Conservation (phyloP, 1,140 invertebrate genomes). For the Magallana gigas region DNA sequence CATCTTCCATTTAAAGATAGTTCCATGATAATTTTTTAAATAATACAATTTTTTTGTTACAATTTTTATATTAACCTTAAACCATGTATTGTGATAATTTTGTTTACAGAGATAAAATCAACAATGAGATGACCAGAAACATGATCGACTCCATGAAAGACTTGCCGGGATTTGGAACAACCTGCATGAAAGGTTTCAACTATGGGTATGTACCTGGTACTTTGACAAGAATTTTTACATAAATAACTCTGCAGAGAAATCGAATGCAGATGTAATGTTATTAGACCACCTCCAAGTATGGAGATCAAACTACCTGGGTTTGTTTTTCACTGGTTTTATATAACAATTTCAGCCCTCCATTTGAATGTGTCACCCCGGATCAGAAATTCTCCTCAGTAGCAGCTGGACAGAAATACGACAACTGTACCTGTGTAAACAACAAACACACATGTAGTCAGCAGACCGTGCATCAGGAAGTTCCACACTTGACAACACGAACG, state of each 20-base stretch:
- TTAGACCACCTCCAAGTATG: not conserved
- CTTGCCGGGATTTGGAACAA: conserved; percentile 68
- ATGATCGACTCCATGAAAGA: conserved; percentile 58
- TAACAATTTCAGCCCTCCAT: conserved; percentile 47
- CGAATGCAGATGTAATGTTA: not conserved
- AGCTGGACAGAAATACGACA: not conserved
- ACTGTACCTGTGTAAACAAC: conserved; percentile 64
- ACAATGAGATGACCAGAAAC: conserved; percentile 38
- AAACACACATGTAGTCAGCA: conserved; percentile 59
- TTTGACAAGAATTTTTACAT: not conserved
- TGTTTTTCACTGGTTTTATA: not conserved
- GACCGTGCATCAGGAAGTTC: conserved; percentile 44
- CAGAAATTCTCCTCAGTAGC: conserved; percentile 38
- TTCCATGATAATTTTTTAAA: no score
- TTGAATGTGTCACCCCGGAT: conserved; percentile 56
- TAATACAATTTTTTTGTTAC: no score
- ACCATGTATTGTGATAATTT: not conserved
- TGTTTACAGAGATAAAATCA: conserved; percentile 58
- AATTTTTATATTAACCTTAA: not conserved
- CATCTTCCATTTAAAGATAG: no score
- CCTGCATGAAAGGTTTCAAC: conserved; percentile 64
- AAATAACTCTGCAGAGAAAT: not conserved
- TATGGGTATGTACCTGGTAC: conserved; percentile 32
- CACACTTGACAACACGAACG: conserved; percentile 54
- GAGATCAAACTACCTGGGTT: no score